Evolutionary conservation across 1,140 invertebrate species (phyloP), one percentile per base, ranked within the genome.

Genomic region (Achatina immaculata): DNA sequence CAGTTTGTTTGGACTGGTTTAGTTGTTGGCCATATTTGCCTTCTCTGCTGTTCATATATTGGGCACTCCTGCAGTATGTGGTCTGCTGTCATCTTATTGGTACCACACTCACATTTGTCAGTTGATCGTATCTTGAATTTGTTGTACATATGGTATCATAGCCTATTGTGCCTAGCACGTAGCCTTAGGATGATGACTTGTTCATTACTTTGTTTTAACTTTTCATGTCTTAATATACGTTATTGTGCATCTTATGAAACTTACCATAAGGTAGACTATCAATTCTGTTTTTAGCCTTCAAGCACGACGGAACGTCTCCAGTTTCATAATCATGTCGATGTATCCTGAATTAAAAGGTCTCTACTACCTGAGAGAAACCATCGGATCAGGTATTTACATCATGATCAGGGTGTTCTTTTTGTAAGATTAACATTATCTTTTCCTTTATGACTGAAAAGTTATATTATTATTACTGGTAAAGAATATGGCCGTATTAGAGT

Each of bases 331-430:
- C n/a, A 85, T 78, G 38, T 86, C 86, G 58, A 80, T 83, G 58
- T 90, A 89, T 81, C 81, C 86, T 42, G 90, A 88, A 65, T 80
- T 91, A 51, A 87, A 86, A 36, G 90, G 90, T 1, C 81, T 88
- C 24, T 96, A 95, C 86, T 94, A 94, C 76, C 86, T 95, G 24
- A 93, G 95, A 82, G 94, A 95, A 89, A 96, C 95, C 2, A 94
- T 95, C 84, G 95, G 95, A 14, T 93, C 93, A 83, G 90, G 90
- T 90, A 84, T 81, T 40, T 55, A 62, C 24, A 38, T 58, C 28
- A 21, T 62, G 45, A 85, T 86, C 77, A 81, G 92, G 93, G 95
- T 78, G 95, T 95, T 40, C 96, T 96, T 91, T 0, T 55, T 40
- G 9, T n/a, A 2, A 28, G 16, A 6, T 51, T 6, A 68, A 55